These are phyloP conservation scores for Furcula furcula DNA, from an alignment of 2,888 invertebrate species.

Conservation along the genomic window DNA sequence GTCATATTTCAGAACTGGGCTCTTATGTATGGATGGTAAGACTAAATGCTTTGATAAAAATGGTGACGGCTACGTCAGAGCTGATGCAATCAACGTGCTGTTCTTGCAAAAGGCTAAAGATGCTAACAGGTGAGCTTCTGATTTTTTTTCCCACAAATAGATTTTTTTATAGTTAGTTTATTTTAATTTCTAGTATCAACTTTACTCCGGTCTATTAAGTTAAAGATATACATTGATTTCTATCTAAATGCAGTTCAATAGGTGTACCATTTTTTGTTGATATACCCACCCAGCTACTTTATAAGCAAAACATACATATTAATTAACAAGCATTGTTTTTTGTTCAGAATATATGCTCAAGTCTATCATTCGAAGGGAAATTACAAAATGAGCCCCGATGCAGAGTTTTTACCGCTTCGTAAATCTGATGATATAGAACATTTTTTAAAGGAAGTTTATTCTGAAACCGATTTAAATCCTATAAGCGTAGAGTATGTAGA, in stretches of 20 bases:
- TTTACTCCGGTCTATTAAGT: too few species aligned
- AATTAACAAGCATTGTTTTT: too few species aligned
- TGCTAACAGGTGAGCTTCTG: constrained; percentile 80
- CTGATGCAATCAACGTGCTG: constrained; percentile 86
- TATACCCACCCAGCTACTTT: too few species aligned
- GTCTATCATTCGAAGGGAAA: constrained; percentile 43
- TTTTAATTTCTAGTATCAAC: too few species aligned
- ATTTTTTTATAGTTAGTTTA: too few species aligned
- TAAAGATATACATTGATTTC: too few species aligned
- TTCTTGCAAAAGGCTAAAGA: constrained; percentile 85
- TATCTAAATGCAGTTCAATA: too few species aligned
- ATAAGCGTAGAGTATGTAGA: constrained; percentile 87
- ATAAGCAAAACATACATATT: too few species aligned
- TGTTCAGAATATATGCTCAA: constrained; percentile 50
- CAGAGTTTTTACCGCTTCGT: constrained; percentile 36
- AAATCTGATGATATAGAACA: constrained; percentile 58
- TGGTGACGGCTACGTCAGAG: constrained; percentile 88
- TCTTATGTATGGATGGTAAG: constrained; percentile 83
- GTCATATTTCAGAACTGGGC: constrained; percentile 29
- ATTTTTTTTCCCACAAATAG: too few species aligned
- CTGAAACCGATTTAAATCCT: constrained; percentile 84
- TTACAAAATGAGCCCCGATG: constrained; percentile 30
- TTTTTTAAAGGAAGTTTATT: constrained; percentile 80
- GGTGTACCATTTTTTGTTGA: too few species aligned
- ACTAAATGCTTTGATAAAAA: constrained; percentile 93